Evolutionary conservation across 2,888 invertebrate species (phyloP), one percentile per base, ranked within the genome.

Genomic region (Agonopterix arenella): DNA sequence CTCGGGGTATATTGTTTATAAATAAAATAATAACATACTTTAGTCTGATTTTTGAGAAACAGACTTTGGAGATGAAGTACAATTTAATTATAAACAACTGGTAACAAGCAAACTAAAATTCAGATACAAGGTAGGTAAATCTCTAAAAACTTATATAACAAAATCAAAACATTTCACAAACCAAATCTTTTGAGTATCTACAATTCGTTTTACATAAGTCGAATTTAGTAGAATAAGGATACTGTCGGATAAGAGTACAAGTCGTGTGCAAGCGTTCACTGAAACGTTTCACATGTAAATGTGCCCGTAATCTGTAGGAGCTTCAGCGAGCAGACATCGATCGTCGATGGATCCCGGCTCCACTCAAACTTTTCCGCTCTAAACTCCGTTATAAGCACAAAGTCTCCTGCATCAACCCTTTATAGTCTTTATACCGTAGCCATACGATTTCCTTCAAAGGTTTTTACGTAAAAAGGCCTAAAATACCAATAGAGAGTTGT

Each of bases 211-310:
- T 65, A 69, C 70, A 70, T 70, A 67, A 65, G 62, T 55, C 53
- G 66, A 70, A 70, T 71, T 69, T 70, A 72, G 70, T 63, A 64
- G 71, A 67, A 71, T 73, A 73, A 72, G 69, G 67, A 56, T 55
- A 56, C 65, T 66, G 61, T 62, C 59, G 72, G 70, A 73, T 73
- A 73, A 73, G 74, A 74, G 75, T 74, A 80, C 72, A 68, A 75
- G 74, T 72, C 68, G 69, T 73, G 68, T 83, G 77, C 79, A 80
- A 68, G 75, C 75, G 70, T 75, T 80, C 79, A 74, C 74, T 76
- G 76, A 79, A 82, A 80, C 83, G 84, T 79, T 85, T 82, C 84
- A 75, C 78, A 86, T 86, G 86, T 84, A 86, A 85, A 86, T 86
- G 72, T 73, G 62, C 54, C 70, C 62, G 77, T 84, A 86, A 86